Percentiles rank a stretch among this genome's conserved stretches.
phyloP scores from a whole-genome alignment of 2,113 vertebrate species.

The Bos javanicus region DNA sequence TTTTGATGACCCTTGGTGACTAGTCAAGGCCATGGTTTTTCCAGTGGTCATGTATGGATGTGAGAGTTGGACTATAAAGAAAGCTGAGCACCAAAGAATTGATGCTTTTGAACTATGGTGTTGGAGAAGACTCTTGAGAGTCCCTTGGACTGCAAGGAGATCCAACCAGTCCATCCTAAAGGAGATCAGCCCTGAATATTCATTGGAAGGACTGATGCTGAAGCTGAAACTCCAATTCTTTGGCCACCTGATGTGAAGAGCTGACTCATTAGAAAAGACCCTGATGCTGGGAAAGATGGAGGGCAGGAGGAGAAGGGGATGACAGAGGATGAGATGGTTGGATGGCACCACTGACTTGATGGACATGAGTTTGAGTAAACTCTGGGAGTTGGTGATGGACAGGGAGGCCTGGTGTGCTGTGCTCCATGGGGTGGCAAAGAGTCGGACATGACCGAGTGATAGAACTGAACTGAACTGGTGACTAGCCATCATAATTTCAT shows the following conservation, averaged over 20 bases:
- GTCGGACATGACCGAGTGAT: accelerated
- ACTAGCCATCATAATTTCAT: not conserved
- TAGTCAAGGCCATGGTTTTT: not conserved
- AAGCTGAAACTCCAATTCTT: not conserved
- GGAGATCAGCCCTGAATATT: not conserved
- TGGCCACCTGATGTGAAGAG: not conserved
- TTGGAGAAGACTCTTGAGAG: not conserved
- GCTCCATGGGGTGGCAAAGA: not conserved
- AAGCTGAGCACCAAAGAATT: not conserved
- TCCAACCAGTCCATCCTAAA: not conserved
- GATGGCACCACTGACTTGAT: not conserved
- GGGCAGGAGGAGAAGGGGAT: not conserved
- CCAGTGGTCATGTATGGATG: not conserved
- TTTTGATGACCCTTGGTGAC: not conserved
- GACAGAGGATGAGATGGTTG: not conserved
- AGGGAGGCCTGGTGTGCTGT: not conserved
- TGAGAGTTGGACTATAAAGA: not conserved
- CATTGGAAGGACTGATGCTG: not conserved
- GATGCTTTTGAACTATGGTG: not conserved
- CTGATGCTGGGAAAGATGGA: not conserved
- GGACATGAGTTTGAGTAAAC: not conserved
- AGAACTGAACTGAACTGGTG: not conserved
- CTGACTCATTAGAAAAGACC: not conserved
- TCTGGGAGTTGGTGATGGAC: not conserved
- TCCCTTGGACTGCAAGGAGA: not conserved